These are phyloP conservation scores for Danio kyathit DNA, from an alignment of 2,797 vertebrate genomes.

Conservation along the genomic window DNA sequence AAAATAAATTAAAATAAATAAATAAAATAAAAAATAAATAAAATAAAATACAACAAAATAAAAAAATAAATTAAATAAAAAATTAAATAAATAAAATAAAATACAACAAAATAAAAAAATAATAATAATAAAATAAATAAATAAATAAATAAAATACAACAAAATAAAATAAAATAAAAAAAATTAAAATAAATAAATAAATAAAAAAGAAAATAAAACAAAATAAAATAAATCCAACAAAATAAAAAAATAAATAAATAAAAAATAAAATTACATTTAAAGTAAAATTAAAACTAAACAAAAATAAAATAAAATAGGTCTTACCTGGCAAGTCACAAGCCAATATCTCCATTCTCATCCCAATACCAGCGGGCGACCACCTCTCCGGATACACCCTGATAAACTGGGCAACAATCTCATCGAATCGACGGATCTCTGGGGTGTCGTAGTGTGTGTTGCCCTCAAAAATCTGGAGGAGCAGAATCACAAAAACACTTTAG, in stretches of 20 bases:
- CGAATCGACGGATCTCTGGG: constrained; percentile 93
- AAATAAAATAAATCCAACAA: too few species aligned
- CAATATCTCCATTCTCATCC: constrained; percentile 96
- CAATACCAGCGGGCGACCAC: constrained; percentile 96
- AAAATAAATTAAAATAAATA: too few species aligned
- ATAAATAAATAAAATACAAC: too few species aligned
- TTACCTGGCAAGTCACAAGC: constrained; percentile 96
- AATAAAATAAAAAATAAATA: too few species aligned
- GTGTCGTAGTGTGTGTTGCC: constrained; percentile 97
- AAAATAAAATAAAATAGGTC: constrained; percentile 41
- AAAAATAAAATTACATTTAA: neutral
- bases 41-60: too few species aligned
- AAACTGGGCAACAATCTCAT: constrained; percentile 89
- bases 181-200: neutral
- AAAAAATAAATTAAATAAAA: too few species aligned
- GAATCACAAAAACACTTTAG: constrained; percentile 33
- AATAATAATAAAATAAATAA: too few species aligned
- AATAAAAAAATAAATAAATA: neutral
- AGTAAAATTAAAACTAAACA: too few species aligned
- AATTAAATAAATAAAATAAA: too few species aligned
- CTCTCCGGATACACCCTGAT: constrained; percentile 92
- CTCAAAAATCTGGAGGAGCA: constrained; percentile 87
- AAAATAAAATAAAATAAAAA: neutral
- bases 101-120: too few species aligned
- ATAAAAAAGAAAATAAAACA: neutral